Evolutionary conservation across 2,888 invertebrate genomes (phyloP), one percentile per base, ranked within the genome.

Genomic region (Unio delphinus): DNA sequence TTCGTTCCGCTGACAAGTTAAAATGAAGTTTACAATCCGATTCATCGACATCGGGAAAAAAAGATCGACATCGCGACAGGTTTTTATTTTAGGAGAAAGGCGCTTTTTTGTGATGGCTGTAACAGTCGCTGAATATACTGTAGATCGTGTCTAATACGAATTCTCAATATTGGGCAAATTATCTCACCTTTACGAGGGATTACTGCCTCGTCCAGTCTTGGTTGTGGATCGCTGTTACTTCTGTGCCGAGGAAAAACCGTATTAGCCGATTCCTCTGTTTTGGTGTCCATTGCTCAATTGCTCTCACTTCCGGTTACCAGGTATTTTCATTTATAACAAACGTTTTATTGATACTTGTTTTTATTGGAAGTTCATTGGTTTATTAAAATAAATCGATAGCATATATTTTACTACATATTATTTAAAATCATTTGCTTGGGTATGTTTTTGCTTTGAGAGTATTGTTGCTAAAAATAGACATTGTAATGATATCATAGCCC

Each of bases 201-300:
- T 45, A 45, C 45, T 45, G 45, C 45, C 45, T 45, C 45, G 45
- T 81, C 83, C 65, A 81, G 68, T 59, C 76, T 75, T 45, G 80
- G 78, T 70, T 80, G 82, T 54, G 83, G 84, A 75, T 85, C 84
- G 69, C 83, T 84, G 68, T 82, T 84, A 75, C 86, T 86, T 72
- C 81, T 78, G 69, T 79, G 81, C 74, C 82, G 73, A 64, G 81
- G 72, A 65, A 78, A 66, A 74, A 78, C 66, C 70, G 74, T 65
- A 79, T 79, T 70, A 73, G 64, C 59, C 69, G 76, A 71, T 74
- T 77, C 72, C 45, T 86, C 85, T 85, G 85, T 85, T 85, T 86
- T 83, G 83, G 85, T 85, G 83, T 83, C 86, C 85, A 85, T 84
- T 73, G 78, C 76, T 80, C 72, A 73, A 61, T 62, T 55, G 70